Evolutionary conservation across 2,113 vertebrate species (phyloP).

Genomic region (Heterotilapia buettikoferi): DNA sequence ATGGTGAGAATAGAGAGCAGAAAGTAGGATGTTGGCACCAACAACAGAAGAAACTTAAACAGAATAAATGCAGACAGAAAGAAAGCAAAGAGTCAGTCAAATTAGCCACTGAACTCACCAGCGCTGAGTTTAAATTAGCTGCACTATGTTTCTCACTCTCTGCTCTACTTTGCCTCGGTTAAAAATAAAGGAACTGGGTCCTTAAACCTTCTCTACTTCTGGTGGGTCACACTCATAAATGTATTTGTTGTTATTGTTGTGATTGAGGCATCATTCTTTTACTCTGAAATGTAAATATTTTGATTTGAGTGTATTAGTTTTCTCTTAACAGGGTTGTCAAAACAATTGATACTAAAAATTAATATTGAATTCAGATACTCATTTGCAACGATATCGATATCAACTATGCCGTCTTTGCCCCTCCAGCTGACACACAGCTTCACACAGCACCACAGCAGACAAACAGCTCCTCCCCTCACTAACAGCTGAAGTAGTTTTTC

Average conservation of each 20-base stretch:
- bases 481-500: not conserved
- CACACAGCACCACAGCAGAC: not conserved
- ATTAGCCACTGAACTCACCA: not conserved
- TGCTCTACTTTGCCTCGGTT: not conserved
- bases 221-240: not conserved
- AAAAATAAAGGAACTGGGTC: not conserved
- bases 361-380: not conserved
- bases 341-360: fast-evolving
- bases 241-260: not conserved
- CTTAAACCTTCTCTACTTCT: not conserved
- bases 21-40: not conserved
- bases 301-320: not conserved
- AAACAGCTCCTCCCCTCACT: not conserved
- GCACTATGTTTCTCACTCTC: not conserved
- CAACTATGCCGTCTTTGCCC: not conserved
- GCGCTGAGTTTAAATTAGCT: not conserved
- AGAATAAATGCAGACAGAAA: not conserved
- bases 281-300: not conserved
- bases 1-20: constrained; percentile 71
- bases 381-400: not conserved
- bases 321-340: not conserved
- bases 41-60: not conserved
- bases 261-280: not conserved
- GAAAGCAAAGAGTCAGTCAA: not conserved
- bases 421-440: not conserved